Evolutionary conservation across 2,113 vertebrate genomes (phyloP).

Genomic region (Casuarius casuarius): DNA sequence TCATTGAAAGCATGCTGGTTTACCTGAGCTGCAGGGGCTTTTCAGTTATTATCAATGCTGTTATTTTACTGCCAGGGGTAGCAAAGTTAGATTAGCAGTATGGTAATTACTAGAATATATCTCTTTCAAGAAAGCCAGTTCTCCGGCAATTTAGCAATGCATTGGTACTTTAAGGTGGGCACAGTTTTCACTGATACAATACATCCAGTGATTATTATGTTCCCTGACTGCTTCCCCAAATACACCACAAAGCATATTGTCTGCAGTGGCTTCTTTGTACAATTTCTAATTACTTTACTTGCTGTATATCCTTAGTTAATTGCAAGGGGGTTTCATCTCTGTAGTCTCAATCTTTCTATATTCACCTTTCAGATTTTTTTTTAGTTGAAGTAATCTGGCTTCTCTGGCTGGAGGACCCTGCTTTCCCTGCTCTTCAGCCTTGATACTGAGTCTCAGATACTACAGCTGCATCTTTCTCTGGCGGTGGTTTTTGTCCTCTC

Average conservation of each 20-base stretch:
- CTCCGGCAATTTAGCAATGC: neutral
- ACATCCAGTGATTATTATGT: neutral
- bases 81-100: neutral
- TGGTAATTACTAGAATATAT: neutral
- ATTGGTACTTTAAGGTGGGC: neutral
- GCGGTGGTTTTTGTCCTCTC: neutral
- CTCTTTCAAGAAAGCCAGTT: neutral
- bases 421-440: neutral
- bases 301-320: neutral
- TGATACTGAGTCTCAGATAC: neutral
- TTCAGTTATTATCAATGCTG: neutral
- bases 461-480: neutral
- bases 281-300: neutral
- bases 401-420: neutral
- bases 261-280: neutral
- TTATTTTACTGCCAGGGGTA: neutral
- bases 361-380: neutral
- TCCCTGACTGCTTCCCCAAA: neutral
- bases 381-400: neutral
- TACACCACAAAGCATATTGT: neutral
- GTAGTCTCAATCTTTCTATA: neutral
- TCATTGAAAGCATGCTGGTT: neutral
- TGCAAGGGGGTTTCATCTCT: neutral
- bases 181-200: neutral
- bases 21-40: neutral